phyloP scores from a whole-genome alignment of 2,888 invertebrate species.

The Rhaphigaster nebulosa region DNA sequence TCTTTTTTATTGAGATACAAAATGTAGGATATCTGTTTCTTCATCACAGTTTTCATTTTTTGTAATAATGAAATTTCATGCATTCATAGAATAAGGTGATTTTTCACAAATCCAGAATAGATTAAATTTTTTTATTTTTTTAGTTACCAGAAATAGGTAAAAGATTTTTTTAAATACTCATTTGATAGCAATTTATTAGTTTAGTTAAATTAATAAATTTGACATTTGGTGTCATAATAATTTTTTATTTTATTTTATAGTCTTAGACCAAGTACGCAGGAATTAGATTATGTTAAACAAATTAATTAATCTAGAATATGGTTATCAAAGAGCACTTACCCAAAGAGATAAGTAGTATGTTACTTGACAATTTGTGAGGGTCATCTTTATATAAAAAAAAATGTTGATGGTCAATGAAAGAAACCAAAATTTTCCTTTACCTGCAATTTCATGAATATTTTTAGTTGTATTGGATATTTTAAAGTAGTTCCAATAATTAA shows the following conservation, averaged over 20 bases:
- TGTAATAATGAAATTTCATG: neutral
- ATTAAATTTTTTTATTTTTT: neutral
- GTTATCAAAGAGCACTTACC: slow-evolving; percentile 14
- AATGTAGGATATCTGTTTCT: neutral
- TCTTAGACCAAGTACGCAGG: slow-evolving; percentile 47
- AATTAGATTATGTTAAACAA: slow-evolving; percentile 13
- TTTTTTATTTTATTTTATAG: neutral
- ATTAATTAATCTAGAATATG: neutral
- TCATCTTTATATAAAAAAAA: neutral
- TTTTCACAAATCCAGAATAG: neutral
- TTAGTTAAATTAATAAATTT: neutral
- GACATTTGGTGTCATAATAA: neutral
- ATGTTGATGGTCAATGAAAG: neutral
- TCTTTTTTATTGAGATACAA: neutral
- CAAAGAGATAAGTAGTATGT: slow-evolving; percentile 9
- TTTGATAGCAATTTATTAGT: neutral
- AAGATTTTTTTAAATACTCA: neutral
- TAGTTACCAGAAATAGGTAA: neutral
- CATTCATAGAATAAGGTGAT: neutral
- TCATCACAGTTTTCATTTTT: neutral
- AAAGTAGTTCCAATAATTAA: neutral
- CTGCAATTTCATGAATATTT: neutral
- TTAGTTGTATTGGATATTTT: neutral
- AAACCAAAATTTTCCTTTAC: neutral
- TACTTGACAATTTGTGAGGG: neutral